Evolutionary conservation across 2,797 vertebrate genomes (phyloP), one percentile per base, ranked within the genome.

Genomic region (Ptychadena robeensis): DNA sequence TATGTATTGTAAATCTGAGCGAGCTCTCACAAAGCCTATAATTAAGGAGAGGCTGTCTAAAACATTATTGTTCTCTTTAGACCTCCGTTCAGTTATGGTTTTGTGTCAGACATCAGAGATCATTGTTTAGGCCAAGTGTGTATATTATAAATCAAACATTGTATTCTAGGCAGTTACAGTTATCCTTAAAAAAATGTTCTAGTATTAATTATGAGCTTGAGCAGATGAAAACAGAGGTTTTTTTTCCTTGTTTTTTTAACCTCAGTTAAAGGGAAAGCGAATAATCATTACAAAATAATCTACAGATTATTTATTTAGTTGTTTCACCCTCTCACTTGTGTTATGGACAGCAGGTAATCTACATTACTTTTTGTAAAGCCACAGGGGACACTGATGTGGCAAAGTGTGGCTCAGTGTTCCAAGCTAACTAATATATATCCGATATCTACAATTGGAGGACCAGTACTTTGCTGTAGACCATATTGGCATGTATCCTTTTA

Each of bases 101-200:
- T 61, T 40, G 34, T 70, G 53, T 76, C 53, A 27, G 80, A 70
- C 64, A 30, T 44, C 72, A n/a, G 25, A 57, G 61, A 44, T 40
- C 48, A 69, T 31, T 82, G 80, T 82, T 65, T 76, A 44, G 34
- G 34, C 2, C 37, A 82, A 82, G 65, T 76, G 65, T 76, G 35
- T 27, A 44, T 35, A 70, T 76, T 82, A 32, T 76, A 76, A 75
- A 69, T 75, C 53, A 68, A 28, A 32, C 25, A 40, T 15, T 57
- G 12, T 82, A 74, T 82, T n/a, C 75, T 75, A 72, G 81, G 81
- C 81, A 82, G 80, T 86, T 87, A 66, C 71, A 44, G 76, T 70
- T 84, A 65, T 73, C 82, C 83, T 66, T 72, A 75, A 82, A 73
- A n/a, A 87, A 86, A 76, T 27, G 67, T 72, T 25, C 37, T 78